Percentiles rank a stretch among this genome's conserved stretches.
phyloP scores from a whole-genome alignment of 2,113 vertebrate genomes.

The Taurulus bubalis region DNA sequence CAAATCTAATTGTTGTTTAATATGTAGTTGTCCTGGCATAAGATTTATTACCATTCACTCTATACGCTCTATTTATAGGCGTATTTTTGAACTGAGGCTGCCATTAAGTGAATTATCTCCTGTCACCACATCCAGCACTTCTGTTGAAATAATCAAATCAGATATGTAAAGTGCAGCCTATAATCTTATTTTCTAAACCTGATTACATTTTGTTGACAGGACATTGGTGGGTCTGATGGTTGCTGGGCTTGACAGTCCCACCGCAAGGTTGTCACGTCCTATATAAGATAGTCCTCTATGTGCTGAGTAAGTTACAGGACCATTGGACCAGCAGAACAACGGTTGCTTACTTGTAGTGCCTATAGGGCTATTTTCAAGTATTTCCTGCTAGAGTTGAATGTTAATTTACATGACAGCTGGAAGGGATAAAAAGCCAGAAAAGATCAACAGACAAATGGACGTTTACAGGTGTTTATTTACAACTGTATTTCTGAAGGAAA shows the following conservation, averaged over 20 bases:
- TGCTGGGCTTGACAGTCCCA: conserved; percentile 51
- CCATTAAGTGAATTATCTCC: conserved; percentile 83
- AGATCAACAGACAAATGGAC: background rate
- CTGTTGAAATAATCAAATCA: conserved; percentile 83
- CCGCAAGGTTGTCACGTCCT: conserved; percentile 70
- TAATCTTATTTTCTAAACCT: conserved; percentile 81
- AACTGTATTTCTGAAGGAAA: background rate
- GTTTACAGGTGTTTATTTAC: background rate
- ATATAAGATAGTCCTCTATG: conserved; percentile 28
- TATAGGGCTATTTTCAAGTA: background rate
- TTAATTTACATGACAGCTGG: background rate
- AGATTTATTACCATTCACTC: conserved; percentile 76
- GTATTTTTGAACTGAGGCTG: conserved; percentile 56
- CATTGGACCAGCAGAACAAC: conserved; percentile 1
- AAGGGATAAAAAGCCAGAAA: background rate
- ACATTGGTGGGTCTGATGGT: conserved; percentile 59
- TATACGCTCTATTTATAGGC: conserved; percentile 68
- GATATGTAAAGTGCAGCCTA: conserved; percentile 79
- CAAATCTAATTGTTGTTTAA: conserved; percentile 65
- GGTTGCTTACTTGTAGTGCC: background rate
- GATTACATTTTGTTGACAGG: conserved; percentile 78
- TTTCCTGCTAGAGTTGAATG: background rate
- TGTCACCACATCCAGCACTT: conserved; percentile 76
- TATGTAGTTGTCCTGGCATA: conserved; percentile 47
- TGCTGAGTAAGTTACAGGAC: conserved; percentile 20